phyloP scores from a whole-genome alignment of 2,888 invertebrate genomes.

The Acheta domesticus region DNA sequence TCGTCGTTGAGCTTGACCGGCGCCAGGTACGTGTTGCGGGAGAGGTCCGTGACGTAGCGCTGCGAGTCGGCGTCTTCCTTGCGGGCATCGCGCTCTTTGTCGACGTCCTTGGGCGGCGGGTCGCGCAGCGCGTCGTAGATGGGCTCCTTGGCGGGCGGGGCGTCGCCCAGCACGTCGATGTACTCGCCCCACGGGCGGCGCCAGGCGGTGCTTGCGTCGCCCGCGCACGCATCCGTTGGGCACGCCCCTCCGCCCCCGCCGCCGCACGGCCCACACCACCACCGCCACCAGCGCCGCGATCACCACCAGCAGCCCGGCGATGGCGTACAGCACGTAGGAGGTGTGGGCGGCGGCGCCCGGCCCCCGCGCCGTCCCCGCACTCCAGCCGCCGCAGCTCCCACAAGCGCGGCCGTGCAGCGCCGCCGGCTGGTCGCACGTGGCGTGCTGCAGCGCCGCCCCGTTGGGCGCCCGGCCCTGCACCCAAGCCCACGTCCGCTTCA shows the following conservation, averaged over 20 bases:
- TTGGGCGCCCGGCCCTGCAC: background rate
- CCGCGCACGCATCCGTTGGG: background rate
- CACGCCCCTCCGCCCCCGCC: background rate
- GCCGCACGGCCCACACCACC: background rate
- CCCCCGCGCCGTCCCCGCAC: background rate
- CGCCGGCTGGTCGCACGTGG: background rate
- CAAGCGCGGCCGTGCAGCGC: background rate
- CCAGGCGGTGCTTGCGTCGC: background rate
- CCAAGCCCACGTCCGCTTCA: background rate
- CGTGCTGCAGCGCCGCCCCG: background rate
- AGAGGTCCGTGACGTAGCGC: background rate
- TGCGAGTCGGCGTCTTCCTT: background rate
- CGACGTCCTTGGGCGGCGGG: background rate
- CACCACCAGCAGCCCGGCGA: background rate
- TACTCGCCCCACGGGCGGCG: constrained; percentile 1
- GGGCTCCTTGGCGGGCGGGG: background rate
- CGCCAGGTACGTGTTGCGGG: background rate
- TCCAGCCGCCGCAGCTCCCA: background rate
- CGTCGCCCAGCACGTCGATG: background rate
- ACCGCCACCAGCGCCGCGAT: background rate
- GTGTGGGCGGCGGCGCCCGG: background rate
- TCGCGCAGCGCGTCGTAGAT: background rate
- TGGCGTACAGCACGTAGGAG: background rate
- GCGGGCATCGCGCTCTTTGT: too few relatives aligned
- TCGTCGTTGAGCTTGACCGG: background rate